Evolutionary conservation across 2,888 invertebrate genomes (phyloP), one percentile per base, ranked within the genome.

Genomic region (Phengaris arion): DNA sequence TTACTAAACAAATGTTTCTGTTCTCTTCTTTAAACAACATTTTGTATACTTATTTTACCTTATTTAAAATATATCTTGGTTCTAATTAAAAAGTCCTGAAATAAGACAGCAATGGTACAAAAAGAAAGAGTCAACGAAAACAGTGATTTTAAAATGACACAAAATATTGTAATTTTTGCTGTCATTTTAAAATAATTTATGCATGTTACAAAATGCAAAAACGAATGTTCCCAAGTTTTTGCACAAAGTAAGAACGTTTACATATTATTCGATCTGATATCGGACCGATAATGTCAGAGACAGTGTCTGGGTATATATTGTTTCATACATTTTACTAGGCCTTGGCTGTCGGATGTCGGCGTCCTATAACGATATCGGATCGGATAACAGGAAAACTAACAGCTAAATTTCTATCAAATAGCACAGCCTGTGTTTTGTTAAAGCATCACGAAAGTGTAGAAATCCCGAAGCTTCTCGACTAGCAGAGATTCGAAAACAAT

Each of bases 371-470:
- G 35, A 35, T 35, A 35, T 35, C 35, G 35, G 4, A 3, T 35
- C 35, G 35, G 35, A 35, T 35, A 35, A 35, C 35, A 22, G 22
- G 22, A 22, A 22, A 22, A 22, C 35, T 4, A 35, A 64, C 64
- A 35, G 10, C 35, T 64, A 64, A 35, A 64, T 9, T 52, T 52
- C 35, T 54, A 72, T 72, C 54, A 52, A 70, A 70, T 12, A 70
- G 35, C 72, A 72, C 72, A 72, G 72, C 72, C 72, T 72, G 72
- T 48, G 54, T 52, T 54, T 72, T 54, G 52, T 70, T 22, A 2
- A 54, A 35, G 35, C 6, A n/a, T 48, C 12, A 52, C 22, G 22
- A 52, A 70, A 70, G n/a, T 48, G n/a, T 51, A 68, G 6, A 52
- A 3, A 54, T 54, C 52, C 12, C 35, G 35, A 64, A 64, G 10